These are phyloP conservation scores for cattle (Bos taurus) DNA, from an alignment of 2,113 vertebrate species.

Conservation along the genomic window DNA sequence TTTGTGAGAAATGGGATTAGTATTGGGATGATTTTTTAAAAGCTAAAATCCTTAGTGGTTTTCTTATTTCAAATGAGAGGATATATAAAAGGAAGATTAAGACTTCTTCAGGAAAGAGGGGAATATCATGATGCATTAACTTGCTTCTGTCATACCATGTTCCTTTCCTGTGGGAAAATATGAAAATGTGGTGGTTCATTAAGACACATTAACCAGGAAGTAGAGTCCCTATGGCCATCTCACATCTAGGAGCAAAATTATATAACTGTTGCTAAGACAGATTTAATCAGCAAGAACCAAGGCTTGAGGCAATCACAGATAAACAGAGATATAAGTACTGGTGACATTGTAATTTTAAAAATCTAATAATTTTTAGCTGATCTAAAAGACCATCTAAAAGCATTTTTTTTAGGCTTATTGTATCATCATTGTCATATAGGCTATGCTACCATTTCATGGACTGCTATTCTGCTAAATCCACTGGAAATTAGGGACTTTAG, in stretches of 20 bases:
- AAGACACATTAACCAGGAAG: slow-evolving; percentile 10
- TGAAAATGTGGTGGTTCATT: background rate
- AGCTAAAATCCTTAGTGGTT: background rate
- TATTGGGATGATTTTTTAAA: background rate
- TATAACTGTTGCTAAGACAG: slow-evolving; percentile 36
- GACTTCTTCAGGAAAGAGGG: background rate
- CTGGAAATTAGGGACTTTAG: background rate
- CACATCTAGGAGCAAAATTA: slow-evolving; percentile 23
- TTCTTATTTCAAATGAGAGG: background rate
- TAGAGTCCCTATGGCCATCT: slow-evolving; percentile 8
- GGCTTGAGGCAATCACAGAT: slow-evolving; percentile 67
- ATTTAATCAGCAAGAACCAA: slow-evolving; percentile 74
- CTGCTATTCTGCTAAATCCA: background rate
- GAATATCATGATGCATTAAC: background rate
- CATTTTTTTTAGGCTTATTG: slow-evolving; percentile 16
- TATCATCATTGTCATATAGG: background rate
- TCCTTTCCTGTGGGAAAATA: background rate
- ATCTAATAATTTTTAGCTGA: slow-evolving; percentile 62
- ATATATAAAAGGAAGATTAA: background rate
- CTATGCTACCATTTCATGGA: background rate
- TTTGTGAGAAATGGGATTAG: background rate
- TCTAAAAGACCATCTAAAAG: slow-evolving; percentile 23
- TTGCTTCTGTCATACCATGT: background rate
- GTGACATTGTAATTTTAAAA: slow-evolving; percentile 66
- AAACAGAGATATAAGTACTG: slow-evolving; percentile 65